Evolutionary conservation across 2,113 vertebrate species (phyloP).

Genomic region (Gadus chalcogrammus): DNA sequence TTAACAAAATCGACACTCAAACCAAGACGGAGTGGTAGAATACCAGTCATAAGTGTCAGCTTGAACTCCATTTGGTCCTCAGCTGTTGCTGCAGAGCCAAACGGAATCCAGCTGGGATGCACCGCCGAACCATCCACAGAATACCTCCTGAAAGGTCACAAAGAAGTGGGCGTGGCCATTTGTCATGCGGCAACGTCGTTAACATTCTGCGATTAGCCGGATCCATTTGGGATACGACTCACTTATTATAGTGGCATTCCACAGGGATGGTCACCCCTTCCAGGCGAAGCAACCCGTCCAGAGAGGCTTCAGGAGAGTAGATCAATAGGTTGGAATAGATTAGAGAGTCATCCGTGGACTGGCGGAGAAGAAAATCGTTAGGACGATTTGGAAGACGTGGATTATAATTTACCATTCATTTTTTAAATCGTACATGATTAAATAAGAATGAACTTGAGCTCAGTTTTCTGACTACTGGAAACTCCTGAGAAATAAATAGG

Average conservation of each 20-base stretch:
- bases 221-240: neutral
- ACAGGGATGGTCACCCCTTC: conserved; percentile 53
- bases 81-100: conserved; percentile 14
- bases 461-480: too few relatives aligned
- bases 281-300: conserved; percentile 50
- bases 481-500: too few relatives aligned
- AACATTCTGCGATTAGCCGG: neutral
- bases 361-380: neutral
- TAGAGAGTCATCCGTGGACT: conserved; percentile 60
- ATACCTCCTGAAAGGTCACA: conserved; percentile 43
- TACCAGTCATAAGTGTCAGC: conserved; percentile 64
- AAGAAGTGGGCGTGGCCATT: too few relatives aligned
- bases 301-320: conserved; percentile 56
- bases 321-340: conserved; percentile 62
- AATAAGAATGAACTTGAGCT: neutral
- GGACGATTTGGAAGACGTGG: neutral
- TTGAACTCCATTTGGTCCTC: conserved; percentile 52
- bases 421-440: neutral
- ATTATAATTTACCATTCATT: neutral
- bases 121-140: conserved; percentile 47
- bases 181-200: too few relatives aligned
- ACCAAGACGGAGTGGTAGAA: too few relatives aligned
- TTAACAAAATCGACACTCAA: too few relatives aligned
- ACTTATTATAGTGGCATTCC: conserved; percentile 69
- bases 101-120: conserved; percentile 56